These are phyloP conservation scores for Physocephala rufipes DNA, from an alignment of 2,888 invertebrate species.

Conservation along the genomic window DNA sequence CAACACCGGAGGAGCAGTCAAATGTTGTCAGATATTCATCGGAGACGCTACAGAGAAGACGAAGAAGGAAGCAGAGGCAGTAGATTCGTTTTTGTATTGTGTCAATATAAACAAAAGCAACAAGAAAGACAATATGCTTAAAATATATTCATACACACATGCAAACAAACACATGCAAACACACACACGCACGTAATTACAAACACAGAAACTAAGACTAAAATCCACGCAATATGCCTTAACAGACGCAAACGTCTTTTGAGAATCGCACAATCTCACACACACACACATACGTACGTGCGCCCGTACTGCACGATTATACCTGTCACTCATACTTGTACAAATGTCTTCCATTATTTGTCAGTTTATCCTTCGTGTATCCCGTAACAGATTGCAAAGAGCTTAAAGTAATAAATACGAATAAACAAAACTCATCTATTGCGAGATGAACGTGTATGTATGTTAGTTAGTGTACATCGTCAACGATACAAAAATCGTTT, in stretches of 20 bases:
- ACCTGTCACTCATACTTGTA: too few species aligned
- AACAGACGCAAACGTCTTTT: not conserved
- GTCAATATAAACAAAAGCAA: conserved; percentile 25
- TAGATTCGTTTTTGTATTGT: conserved; percentile 17
- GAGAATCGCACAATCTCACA: not conserved
- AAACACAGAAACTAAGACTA: not conserved
- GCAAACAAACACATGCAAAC: not conserved
- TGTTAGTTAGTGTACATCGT: not conserved
- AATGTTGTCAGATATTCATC: too few species aligned
- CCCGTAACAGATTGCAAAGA: conserved; percentile 31
- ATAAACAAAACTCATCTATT: not conserved
- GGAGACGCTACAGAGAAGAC: too few species aligned
- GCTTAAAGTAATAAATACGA: conserved; percentile 15
- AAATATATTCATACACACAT: conserved; percentile 8
- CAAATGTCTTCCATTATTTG: conserved; percentile 19
- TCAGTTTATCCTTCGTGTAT: conserved; percentile 10
- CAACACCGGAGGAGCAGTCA: not conserved
- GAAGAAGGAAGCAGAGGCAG: too few species aligned
- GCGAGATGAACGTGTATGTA: not conserved
- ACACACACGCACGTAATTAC: not conserved
- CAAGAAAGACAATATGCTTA: too few species aligned
- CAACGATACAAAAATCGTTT: too few species aligned
- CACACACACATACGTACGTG: not conserved
- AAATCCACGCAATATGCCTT: not conserved
- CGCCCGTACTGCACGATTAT: not conserved